Evolutionary conservation across 2,888 invertebrate genomes (phyloP).

Genomic region (Choristoneura rosaceana): DNA sequence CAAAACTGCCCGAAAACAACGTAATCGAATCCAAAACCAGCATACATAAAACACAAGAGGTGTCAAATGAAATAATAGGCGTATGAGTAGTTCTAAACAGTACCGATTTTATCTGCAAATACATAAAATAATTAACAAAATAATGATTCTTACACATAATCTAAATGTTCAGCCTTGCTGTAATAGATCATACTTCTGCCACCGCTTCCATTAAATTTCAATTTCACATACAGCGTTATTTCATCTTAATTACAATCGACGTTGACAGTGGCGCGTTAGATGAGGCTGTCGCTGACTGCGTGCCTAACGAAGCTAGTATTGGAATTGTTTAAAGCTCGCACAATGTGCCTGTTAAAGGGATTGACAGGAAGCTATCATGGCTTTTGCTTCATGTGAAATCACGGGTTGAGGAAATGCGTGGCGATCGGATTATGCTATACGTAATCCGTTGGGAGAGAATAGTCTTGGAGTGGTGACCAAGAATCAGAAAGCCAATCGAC

Average conservation of each 20-base stretch:
- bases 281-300: not conserved
- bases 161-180: not conserved
- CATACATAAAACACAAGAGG: too few species aligned
- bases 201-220: conserved; percentile 15
- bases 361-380: conserved; percentile 1
- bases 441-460: too few species aligned
- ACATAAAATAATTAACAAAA: not conserved
- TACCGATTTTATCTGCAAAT: too few species aligned
- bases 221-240: conserved; percentile 18
- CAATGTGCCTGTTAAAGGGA: conserved; percentile 1
- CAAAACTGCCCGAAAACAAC: too few species aligned
- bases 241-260: conserved; percentile 13
- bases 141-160: not conserved
- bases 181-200: conserved; percentile 7
- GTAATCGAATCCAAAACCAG: too few species aligned
- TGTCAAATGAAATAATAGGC: too few species aligned
- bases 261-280: conserved; percentile 7
- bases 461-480: too few species aligned
- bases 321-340: conserved; percentile 11
- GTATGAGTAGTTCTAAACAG: too few species aligned
- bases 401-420: not conserved
- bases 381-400: not conserved
- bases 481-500: too few species aligned
- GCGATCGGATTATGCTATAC: too few species aligned
- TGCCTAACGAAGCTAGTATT: conserved; percentile 7